A percentile compares a stretch with the other conserved stretches of the same genome.
Conservation (phyloP, 35 echinoderm and acorn worm species). For the Apostichopus parvimensis region DNA sequence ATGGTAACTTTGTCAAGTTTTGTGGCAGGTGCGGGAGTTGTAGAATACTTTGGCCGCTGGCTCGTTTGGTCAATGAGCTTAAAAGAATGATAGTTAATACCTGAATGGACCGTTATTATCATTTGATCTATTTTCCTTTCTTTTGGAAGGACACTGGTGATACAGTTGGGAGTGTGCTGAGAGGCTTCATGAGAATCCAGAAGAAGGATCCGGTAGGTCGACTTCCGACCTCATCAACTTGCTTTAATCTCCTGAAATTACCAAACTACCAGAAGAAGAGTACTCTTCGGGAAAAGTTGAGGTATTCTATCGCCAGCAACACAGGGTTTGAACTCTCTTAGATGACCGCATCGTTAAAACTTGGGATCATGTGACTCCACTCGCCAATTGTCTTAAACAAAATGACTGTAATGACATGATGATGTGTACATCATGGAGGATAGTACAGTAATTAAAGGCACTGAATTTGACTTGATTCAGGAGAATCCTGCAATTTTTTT, state of each 20-base stretch:
- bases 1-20: too few species aligned
- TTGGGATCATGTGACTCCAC: too few species aligned
- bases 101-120: not conserved
- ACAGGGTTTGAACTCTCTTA: slow-evolving; percentile 98
- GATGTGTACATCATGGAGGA: too few species aligned
- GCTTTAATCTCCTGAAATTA: slow-evolving; percentile 96
- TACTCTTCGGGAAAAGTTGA: slow-evolving; percentile 89
- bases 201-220: slow-evolving; percentile 90
- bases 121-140: not conserved
- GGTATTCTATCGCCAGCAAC: slow-evolving; percentile 96
- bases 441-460: too few species aligned
- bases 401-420: too few species aligned
- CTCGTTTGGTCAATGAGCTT: too few species aligned
- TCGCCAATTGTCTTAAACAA: too few species aligned
- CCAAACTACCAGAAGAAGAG: slow-evolving; percentile 99
- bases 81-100: too few species aligned
- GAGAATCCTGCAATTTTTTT: too few species aligned
- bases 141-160: slow-evolving; percentile 88
- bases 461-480: too few species aligned
- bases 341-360: not conserved
- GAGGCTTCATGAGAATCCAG: slow-evolving; percentile 92
- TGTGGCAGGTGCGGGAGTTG: too few species aligned
- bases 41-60: too few species aligned
- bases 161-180: slow-evolving; percentile 91
- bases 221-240: slow-evolving; percentile 93